Evolutionary conservation across 1,140 invertebrate species (phyloP), one percentile per base, ranked within the genome.

Genomic region (Magallana ariakensis): DNA sequence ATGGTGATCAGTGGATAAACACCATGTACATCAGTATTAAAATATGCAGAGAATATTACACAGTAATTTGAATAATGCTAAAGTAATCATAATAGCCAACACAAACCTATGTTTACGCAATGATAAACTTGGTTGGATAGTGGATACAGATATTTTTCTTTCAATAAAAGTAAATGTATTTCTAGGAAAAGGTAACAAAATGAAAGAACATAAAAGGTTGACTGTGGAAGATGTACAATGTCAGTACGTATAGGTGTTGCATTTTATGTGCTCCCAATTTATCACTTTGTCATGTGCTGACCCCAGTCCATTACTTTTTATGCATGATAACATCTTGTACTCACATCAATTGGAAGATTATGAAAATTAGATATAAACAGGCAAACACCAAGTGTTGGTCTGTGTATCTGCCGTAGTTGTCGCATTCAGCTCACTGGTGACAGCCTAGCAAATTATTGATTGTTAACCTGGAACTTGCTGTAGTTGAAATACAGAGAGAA

Each of bases 371-470:
- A 75, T 26, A 75, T 75, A 75, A 75, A 75, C 66, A 75, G 66
- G 66, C 66, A 75, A 75, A 33, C 66, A 75, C 66, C 66, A 75
- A 75, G 66, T 75, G 66, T 75, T 75, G 66, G 66, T 75, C 66
- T 75, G 33, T 75, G 66, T 75, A 75, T 75, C 66, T 75, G 22
- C 58, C 22, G 22, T 75, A 75, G 66, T 75, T 75, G 66, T 75
- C 66, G 66, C 66, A 26, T 33, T 75, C 66, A 75, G 66, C 66
- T 75, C 66, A 26, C 66, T 75, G 66, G 66, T 75, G 66, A 75
- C 66, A 75, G 66, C 66, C 66, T 75, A 75, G 66, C 66, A 75
- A 75, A 75, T 75, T 75, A 75, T 75, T 75, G 66, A 75, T 75
- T 75, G 66, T 75, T 75, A 75, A 75, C 66, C 66, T 75, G 66